Conservation (phyloP, 2,797 vertebrate genomes). For the Coreius guichenoti region DNA sequence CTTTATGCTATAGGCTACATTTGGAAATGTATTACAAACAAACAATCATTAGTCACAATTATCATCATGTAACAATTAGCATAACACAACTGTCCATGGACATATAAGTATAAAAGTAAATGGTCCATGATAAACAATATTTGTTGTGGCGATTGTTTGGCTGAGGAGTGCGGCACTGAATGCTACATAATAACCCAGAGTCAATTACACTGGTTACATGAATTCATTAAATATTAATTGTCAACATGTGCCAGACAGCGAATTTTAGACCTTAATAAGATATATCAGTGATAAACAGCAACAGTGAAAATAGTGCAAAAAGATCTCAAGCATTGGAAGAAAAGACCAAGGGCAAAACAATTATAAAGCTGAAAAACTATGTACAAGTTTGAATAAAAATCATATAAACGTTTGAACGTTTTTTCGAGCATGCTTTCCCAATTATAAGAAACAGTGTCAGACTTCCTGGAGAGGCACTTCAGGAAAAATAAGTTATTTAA, state of each 20-base stretch:
- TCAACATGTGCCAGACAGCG: slow-evolving; percentile 17
- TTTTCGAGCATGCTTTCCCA: slow-evolving; percentile 30
- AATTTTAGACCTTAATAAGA: slow-evolving; percentile 15
- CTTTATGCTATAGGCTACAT: slow-evolving; percentile 11
- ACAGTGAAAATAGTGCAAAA: slow-evolving; percentile 46
- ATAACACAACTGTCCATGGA: slow-evolving; percentile 26
- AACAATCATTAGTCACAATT: slow-evolving; percentile 47
- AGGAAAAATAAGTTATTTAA: slow-evolving; percentile 41
- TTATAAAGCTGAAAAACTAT: slow-evolving; percentile 50
- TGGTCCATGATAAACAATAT: slow-evolving; percentile 11
- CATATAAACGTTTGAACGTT: slow-evolving; percentile 36
- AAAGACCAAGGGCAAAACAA: slow-evolving; percentile 14
- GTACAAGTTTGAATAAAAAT: slow-evolving; percentile 39
- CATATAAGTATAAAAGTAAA: slow-evolving; percentile 44
- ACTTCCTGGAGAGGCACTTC: slow-evolving; percentile 60
- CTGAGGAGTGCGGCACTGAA: slow-evolving; percentile 4
- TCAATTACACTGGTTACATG: slow-evolving; percentile 16
- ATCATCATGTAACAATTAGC: slow-evolving; percentile 28
- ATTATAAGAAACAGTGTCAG: slow-evolving; percentile 24
- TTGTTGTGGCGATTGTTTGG: slow-evolving; percentile 21
- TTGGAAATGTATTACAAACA: slow-evolving; percentile 57
- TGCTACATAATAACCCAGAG: slow-evolving; percentile 40
- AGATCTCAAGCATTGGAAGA: slow-evolving; percentile 37
- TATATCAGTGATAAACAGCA: slow-evolving; percentile 22
- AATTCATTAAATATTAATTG: slow-evolving; percentile 23